Percentiles rank a stretch among this genome's conserved stretches.
Conservation (phyloP, 2,797 vertebrate species). For the Glyptemys insculpta region DNA sequence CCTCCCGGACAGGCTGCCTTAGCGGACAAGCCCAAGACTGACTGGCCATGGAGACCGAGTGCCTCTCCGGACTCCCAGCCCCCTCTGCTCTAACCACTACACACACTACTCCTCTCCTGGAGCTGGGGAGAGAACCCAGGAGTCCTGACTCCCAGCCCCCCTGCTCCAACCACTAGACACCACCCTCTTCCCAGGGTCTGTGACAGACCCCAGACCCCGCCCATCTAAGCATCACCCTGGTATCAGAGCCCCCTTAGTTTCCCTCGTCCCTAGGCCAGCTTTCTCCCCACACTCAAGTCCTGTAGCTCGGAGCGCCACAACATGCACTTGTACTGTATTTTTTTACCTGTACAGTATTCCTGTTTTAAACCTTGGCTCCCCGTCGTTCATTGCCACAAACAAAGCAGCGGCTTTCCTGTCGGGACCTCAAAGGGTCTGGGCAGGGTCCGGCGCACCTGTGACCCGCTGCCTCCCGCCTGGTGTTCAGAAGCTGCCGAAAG, state of each 20-base stretch:
- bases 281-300: no score
- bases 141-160: neutral
- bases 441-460: neutral
- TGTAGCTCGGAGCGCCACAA: no score
- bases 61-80: neutral
- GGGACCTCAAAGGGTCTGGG: neutral
- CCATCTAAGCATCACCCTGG: no score
- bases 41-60: neutral
- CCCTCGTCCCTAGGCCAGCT: no score
- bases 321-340: neutral
- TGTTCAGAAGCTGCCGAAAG: no score
- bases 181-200: neutral
- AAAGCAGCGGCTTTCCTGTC: neutral
- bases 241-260: no score
- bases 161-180: neutral
- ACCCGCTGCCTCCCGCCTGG: neutral
- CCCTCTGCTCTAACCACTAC: neutral
- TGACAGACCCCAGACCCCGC: neutral
- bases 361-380: neutral
- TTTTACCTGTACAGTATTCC: neutral
- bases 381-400: neutral
- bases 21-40: neutral
- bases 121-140: no score
- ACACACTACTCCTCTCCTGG: no score
- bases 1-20: neutral